Conservation (phyloP, 2,888 invertebrate genomes). For the Cerastis rubricosa region DNA sequence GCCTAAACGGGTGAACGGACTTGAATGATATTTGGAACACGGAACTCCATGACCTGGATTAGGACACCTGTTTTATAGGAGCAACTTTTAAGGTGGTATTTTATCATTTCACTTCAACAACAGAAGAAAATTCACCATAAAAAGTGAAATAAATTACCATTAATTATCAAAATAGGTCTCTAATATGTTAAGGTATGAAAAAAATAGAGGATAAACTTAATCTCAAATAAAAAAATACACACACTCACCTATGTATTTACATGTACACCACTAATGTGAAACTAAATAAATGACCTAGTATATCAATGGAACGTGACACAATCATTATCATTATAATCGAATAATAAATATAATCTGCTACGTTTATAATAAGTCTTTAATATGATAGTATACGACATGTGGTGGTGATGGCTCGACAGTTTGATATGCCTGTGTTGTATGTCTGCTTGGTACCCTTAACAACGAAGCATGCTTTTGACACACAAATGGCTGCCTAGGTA, state of each 20-base stretch:
- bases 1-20: not conserved
- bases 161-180: no score
- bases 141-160: no score
- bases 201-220: not conserved
- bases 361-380: slow-evolving; percentile 29
- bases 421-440: not conserved
- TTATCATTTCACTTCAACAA: not conserved
- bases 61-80: not conserved
- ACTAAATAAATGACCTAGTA: slow-evolving; percentile 54
- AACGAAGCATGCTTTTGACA: not conserved
- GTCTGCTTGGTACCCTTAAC: not conserved
- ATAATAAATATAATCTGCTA: slow-evolving; percentile 51
- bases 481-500: not conserved
- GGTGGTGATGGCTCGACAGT: not conserved
- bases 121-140: not conserved
- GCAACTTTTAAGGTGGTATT: not conserved
- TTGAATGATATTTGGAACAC: not conserved
- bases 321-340: slow-evolving; percentile 55
- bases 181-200: no score
- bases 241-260: slow-evolving; percentile 73
- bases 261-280: slow-evolving; percentile 56
- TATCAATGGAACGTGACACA: slow-evolving; percentile 39
- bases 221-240: not conserved
- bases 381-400: not conserved
- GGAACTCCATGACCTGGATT: not conserved